A percentile compares a stretch with the other conserved stretches of the same genome.
Conservation (phyloP, 2,888 invertebrate species). For the Cerastoderma edule region DNA sequence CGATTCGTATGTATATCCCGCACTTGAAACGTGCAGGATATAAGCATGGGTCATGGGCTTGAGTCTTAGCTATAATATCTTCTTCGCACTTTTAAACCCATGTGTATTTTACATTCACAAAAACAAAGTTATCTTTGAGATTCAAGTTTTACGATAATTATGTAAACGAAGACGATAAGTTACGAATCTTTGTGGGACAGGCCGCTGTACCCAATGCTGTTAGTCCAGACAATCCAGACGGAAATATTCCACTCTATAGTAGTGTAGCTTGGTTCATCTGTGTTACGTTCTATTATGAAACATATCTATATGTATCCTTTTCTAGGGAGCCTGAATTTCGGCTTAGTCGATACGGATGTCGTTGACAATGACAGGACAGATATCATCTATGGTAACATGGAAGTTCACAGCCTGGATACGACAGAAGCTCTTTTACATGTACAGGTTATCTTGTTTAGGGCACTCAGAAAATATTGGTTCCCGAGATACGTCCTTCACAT, state of each 20-base stretch:
- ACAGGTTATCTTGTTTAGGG: conserved; percentile 60
- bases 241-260: not conserved
- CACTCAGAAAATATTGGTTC: conserved; percentile 68
- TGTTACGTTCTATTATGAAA: no score
- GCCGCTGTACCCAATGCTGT: not conserved
- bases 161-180: not conserved
- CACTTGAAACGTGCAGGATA: no score
- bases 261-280: not conserved
- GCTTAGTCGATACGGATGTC: conserved; percentile 54
- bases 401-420: conserved; percentile 38
- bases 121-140: no score
- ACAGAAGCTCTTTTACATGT: conserved; percentile 59
- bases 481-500: conserved; percentile 66
- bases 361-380: conserved; percentile 31
- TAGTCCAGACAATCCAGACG: not conserved
- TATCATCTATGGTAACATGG: conserved; percentile 7
- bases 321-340: conserved; percentile 64
- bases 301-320: not conserved
- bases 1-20: no score
- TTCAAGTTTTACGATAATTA: not conserved
- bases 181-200: not conserved
- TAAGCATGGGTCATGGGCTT: no score
- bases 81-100: no score
- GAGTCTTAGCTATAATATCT: no score
- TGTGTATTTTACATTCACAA: no score